A percentile compares a stretch with the other conserved stretches of the same genome.
These are phyloP conservation scores for Lasioglossum marginatum DNA, from an alignment of 2,888 invertebrate species.

Conservation along the genomic window DNA sequence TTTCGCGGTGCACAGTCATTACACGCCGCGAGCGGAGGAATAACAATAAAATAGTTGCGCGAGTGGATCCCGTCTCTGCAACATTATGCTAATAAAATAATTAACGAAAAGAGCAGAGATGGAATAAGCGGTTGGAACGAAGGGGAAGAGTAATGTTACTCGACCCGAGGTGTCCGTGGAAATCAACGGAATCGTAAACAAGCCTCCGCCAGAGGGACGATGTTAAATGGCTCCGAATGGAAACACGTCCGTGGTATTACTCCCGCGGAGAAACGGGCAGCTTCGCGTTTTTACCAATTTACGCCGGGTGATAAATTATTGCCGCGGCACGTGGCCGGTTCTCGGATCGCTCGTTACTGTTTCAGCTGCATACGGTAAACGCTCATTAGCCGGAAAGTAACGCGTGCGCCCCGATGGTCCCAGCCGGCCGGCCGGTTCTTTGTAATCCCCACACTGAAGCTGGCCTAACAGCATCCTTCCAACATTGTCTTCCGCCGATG, in stretches of 20 bases:
- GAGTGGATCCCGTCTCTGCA: not conserved
- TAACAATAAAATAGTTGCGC: not conserved
- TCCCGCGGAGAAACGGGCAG: not conserved
- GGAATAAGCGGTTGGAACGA: not conserved
- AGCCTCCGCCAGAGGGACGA: not conserved
- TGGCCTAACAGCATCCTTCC: not conserved
- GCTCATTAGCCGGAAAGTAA: slow-evolving; percentile 57
- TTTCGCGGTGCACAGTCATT: not conserved
- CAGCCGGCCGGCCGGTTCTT: slow-evolving; percentile 29
- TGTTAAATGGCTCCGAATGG: not conserved
- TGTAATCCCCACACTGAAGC: slow-evolving; percentile 38
- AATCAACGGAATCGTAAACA: slow-evolving; percentile 24
- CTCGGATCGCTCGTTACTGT: slow-evolving; percentile 51
- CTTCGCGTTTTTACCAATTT: slow-evolving; percentile 38
- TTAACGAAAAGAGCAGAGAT: not conserved
- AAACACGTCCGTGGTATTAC: not conserved
- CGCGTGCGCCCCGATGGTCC: slow-evolving; percentile 39
- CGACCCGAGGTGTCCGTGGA: slow-evolving; percentile 10
- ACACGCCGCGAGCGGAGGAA: not conserved
- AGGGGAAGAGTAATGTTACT: slow-evolving; percentile 2
- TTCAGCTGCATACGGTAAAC: slow-evolving; percentile 50
- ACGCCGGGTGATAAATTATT: slow-evolving; percentile 62
- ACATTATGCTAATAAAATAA: slow-evolving; percentile 4
- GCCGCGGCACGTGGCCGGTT: slow-evolving; percentile 55
- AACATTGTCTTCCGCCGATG: not conserved